Base-by-base conservation (phyloP, 2,797 vertebrate genomes). In the Darevskia nairensis region DNA sequence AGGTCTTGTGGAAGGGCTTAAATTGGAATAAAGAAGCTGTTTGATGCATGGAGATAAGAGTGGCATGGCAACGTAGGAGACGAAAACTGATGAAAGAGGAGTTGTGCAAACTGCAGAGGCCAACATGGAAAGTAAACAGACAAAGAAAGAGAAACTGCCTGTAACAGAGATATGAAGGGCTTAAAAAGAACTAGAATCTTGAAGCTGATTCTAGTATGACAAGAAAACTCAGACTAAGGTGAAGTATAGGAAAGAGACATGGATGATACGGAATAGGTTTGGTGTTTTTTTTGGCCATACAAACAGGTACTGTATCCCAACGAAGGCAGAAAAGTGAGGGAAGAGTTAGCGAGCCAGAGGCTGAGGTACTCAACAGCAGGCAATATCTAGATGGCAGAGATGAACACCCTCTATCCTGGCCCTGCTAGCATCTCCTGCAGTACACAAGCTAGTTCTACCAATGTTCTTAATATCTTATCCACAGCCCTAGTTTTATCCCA, bases 231-330 rank as follows among this genome's bases (percentile, higher is more conserved):
- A 29, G 44, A 74, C 46, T 6, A 10, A 35, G 10, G 17, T 23
- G 81, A 89, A 81, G 21, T 75, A 72, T 74, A 55, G 11, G n/a
- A 39, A 66, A 72, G 10, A 84, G 46, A 71, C 82, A 25, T 84
- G 61, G 35, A 61, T 39, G 2, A 79, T 61, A 17, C 61, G 6
- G 39, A 88, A 50, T 17, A 46, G 23, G 71, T 25, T 8, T 55
- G 3, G 55, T n/a, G 21, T n/a, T 1, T 17, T 61, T 29, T 50
- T 55, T 84, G 29, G 29, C 68, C 27, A 69, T 4, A 32, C 9
- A n/a, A 66, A 81, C 25, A 59, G 25, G 29, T 74, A 10, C 21
- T 55, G 2, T 11, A 46, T 44, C 21, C 39, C 11, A 75, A 61
- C 8, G n/a, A 66, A 83, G 35, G 46, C 15, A 78, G 59, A n/a